Evolutionary conservation across 2,797 vertebrate genomes (phyloP), one percentile per base, ranked within the genome.

Genomic region (Chaenodraco wilsoni): DNA sequence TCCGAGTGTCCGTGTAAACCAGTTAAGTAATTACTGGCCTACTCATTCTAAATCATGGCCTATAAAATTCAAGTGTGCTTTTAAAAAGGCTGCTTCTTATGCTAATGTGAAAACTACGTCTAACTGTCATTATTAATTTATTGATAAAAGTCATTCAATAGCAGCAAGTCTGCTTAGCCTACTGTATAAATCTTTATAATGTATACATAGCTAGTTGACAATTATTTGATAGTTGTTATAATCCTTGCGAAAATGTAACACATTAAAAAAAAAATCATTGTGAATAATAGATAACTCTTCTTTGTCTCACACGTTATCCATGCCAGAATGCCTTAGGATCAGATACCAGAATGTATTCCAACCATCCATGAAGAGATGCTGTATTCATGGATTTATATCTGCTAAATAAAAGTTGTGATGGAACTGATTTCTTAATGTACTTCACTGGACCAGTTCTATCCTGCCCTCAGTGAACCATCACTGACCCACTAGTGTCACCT

Each of bases 401-500:
- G 46, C 56, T 82, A 16, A 17, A 49, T 76, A 21, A 72, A 87
- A 85, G 69, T 77, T 89, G 52, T 67, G 19, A 58, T 70, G 16
- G 3, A 58, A 12, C 44, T 46, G 14, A 62, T 62, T 54, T 74
- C 1, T 43, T 31, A 17, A 65, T 60, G 52, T 21, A 60, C 27
- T 45, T 68, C 17, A 37, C 14, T 9, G n/a, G 67, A 14, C 11
- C 48, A 9, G 14, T 44, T 69, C 19, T 51, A 66, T 10, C 12
- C 44, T 68, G 7, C 54, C 49, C 21, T 50, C 31, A 3, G 9
- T 61, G 68, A 15, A 9, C 9, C 46, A 43, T 64, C 68, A 55
- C 40, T 82, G 87, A 83, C 88, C 13, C 76, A 70, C 71, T 70
- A 75, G 63, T 80, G 88, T 11, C 89, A 75, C 71, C 92, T 92